A percentile compares a stretch with the other conserved stretches of the same genome.
Evolutionary conservation across 2,113 vertebrate genomes (phyloP).

Genomic region (Bostrychus sinensis): DNA sequence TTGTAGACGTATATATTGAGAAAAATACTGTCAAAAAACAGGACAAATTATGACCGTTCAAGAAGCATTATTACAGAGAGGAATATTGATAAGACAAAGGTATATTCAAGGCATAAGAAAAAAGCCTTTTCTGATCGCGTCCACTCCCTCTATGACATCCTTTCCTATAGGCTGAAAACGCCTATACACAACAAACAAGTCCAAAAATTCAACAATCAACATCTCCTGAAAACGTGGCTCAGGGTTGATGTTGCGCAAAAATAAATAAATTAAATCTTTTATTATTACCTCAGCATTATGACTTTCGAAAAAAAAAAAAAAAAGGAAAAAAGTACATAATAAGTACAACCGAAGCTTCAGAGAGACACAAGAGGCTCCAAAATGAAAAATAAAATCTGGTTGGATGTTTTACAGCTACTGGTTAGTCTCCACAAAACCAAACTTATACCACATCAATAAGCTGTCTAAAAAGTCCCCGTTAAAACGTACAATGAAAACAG

Average conservation of each 20-base stretch:
- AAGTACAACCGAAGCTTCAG: conserved; percentile 76
- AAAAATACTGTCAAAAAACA: conserved; percentile 90
- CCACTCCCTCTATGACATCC: conserved; percentile 48
- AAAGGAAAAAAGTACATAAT: conserved; percentile 68
- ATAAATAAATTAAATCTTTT: conserved; percentile 81
- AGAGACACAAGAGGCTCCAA: conserved; percentile 59
- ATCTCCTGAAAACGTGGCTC: conserved; percentile 59
- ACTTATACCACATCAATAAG: conserved; percentile 76
- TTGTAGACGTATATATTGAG: conserved; percentile 83
- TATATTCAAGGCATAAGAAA: conserved; percentile 69
- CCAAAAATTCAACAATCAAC: conserved; percentile 60
- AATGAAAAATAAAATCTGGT: conserved; percentile 53
- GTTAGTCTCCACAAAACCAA: conserved; percentile 66
- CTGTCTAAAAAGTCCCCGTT: conserved; percentile 73
- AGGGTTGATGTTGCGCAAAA: conserved; percentile 70
- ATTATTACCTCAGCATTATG: conserved; percentile 69
- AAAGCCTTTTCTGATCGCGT: conserved; percentile 49
- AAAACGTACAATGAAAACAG: conserved; percentile 67
- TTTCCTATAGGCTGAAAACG: conserved; percentile 60
- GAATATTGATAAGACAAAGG: conserved; percentile 71
- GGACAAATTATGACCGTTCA: conserved; percentile 70
- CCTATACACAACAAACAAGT: conserved; percentile 68
- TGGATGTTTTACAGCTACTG: conserved; percentile 55
- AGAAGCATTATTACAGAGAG: conserved; percentile 58
- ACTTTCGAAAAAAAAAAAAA: conserved; percentile 70